Evolutionary conservation across 1,140 invertebrate species (phyloP), one percentile per base, ranked within the genome.

Genomic region (Hirudo medicinalis): DNA sequence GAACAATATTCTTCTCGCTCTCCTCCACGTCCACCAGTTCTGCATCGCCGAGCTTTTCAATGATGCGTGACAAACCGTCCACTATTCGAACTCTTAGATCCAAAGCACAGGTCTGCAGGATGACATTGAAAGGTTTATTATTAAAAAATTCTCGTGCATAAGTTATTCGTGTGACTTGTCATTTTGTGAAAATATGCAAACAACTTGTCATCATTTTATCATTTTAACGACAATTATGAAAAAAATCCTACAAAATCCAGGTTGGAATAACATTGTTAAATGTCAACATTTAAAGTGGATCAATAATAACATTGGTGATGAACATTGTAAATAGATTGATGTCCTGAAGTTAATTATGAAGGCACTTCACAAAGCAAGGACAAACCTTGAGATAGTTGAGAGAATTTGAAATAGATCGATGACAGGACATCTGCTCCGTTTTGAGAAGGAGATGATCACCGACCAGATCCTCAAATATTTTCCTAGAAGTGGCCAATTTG

Each of bases 341-440:
- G n/a, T n/a, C n/a, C n/a, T 36, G 6, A 36, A 36, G 32, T 36
- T 36, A 36, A 3, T 36, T 36, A 36, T 36, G 32, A 36, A 36
- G 32, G 32, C 32, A 36, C 32, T 36, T 36, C 32, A 3, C 29
- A 36, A 29, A 67, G 25, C 2, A 32, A 32, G 29, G 32, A 76
- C 73, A 78, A 78, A 88, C 84, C 82, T 88, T 89, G 13, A 89
- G 83, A 15, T 85, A 79, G 27, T 81, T 79, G n/a, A 88, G 82
- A 6, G 87, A 85, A 70, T 85, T 83, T n/a, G 85, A 83, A 57
- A 88, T 85, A 54, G 83, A 81, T n/a, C 85, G 80, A 76, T 85
- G 84, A 74, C 83, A 84, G 15, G 84, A 80, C n/a, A 80, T 83
- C 74, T 84, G 81, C 70, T 84, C 84, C 70, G 81, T 79, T 9